Evolutionary conservation across 1,140 invertebrate species (phyloP).

Genomic region (Pseudomyrmex flavicornis): DNA sequence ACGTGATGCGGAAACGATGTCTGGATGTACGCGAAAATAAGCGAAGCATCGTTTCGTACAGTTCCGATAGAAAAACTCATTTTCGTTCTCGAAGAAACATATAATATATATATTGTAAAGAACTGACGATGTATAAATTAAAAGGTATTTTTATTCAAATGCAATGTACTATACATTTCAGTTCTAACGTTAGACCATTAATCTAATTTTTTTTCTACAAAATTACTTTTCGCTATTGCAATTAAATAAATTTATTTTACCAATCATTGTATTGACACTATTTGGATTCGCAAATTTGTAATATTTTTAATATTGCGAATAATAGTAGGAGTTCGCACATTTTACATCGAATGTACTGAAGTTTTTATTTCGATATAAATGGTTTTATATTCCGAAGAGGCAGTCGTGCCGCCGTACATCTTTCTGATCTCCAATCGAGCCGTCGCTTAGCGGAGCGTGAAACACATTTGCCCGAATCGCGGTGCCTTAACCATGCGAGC

Average conservation of each 20-base stretch:
- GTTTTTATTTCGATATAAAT: constrained; percentile 75
- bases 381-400: constrained; percentile 78
- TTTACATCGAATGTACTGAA: constrained; percentile 61
- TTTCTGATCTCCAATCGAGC: constrained; percentile 83
- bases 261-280: not conserved
- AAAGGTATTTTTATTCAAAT: not conserved
- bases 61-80: constrained; percentile 69
- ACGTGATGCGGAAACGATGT: constrained; percentile 83
- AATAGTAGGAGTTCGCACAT: not conserved
- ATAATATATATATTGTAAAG: not conserved
- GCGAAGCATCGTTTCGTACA: constrained; percentile 74
- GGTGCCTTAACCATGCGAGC: constrained; percentile 78
- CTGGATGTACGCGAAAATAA: constrained; percentile 78
- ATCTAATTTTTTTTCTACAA: not conserved
- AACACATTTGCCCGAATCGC: constrained; percentile 83
- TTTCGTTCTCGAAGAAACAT: constrained; percentile 36
- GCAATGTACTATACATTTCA: too few relatives aligned
- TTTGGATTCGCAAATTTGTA: not conserved
- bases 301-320: not conserved
- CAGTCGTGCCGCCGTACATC: constrained; percentile 77
- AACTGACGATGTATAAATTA: not conserved
- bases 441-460: constrained; percentile 84
- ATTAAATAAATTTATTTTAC: not conserved
- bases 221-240: not conserved
- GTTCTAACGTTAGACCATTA: not conserved